Percentiles rank a stretch among this genome's conserved stretches.
phyloP scores from a whole-genome alignment of 2,888 invertebrate species.

The Pollenia amentaria region DNA sequence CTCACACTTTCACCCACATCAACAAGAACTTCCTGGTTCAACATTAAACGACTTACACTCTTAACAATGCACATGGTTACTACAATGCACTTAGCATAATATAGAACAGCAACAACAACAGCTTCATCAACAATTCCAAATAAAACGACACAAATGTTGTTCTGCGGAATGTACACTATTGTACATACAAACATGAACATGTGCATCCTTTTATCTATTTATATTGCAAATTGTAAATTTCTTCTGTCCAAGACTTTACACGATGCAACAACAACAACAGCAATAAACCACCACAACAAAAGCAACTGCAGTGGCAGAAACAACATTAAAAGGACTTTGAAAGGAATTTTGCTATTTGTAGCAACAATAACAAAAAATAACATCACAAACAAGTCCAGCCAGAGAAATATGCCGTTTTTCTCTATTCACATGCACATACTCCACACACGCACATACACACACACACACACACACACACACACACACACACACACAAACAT shows the following conservation, averaged over 20 bases:
- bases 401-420: conserved; percentile 40
- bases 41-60: conserved; percentile 53
- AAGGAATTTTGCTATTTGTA: conserved; percentile 43
- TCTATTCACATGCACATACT: conserved; percentile 2
- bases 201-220: conserved; percentile 51
- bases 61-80: conserved; percentile 22
- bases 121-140: conserved; percentile 9
- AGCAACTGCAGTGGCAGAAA: not conserved
- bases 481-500: conserved; percentile 12
- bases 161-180: not conserved
- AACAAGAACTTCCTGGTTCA: conserved; percentile 66
- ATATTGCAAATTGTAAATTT: conserved; percentile 64
- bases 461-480: not conserved
- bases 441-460: not conserved
- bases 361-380: conserved; percentile 45
- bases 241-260: conserved; percentile 70
- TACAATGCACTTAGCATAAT: conserved; percentile 61
- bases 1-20: conserved; percentile 10
- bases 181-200: not conserved
- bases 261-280: conserved; percentile 60
- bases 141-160: conserved; percentile 24
- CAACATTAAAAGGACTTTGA: conserved; percentile 42
- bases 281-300: conserved; percentile 47
- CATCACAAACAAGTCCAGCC: conserved; percentile 21
- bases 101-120: conserved; percentile 42